Base-by-base conservation (phyloP, 2,797 vertebrate species). In the Gobio occitaniae region DNA sequence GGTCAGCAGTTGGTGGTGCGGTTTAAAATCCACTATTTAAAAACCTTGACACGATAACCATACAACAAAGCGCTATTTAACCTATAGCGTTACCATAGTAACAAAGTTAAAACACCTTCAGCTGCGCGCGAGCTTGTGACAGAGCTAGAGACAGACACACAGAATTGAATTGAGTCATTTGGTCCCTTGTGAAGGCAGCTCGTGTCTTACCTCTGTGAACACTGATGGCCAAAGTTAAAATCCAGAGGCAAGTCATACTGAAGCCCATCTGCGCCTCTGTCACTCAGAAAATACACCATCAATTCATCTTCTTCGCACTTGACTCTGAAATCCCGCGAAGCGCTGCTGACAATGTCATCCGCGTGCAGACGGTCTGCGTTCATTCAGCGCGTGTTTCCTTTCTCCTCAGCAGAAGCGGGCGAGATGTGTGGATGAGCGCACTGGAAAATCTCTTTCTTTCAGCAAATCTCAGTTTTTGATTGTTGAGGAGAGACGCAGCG, bases 141-240 rank as follows among this genome's bases (percentile, higher is more conserved):
- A 41, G 59, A 25, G 59, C 59, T 25, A 25, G 56, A 63, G 32
- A 66, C 7, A 21, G 50, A 29, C 25, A 19, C 21, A 41, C 3
- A 25, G 32, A 68, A 68, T 54, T 25, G 4, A 61, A 25, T 25
- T 25, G 4, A 17, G 13, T 65, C 6, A 78, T 70, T 70, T 29
- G n/a, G 19, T 25, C 15, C 8, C 44, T 69, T 16, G 38, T 25
- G 48, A 66, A 79, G 50, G 61, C 52, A 15, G 52, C 79, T 75
- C 17, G 48, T 59, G 70, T 84, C 93, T 92, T 89, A 96, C 95
- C 95, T 94, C 91, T 92, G 91, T 92, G 92, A 65, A 95, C 90
- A 93, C 93, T 91, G 93, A 95, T 87, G 78, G 93, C 92, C 91
- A 95, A 94, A 94, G 93, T 95, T 93, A 96, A 61, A 90, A 95